Evolutionary conservation across 2,113 vertebrate genomes (phyloP).

Genomic region (Charadrius vociferus): DNA sequence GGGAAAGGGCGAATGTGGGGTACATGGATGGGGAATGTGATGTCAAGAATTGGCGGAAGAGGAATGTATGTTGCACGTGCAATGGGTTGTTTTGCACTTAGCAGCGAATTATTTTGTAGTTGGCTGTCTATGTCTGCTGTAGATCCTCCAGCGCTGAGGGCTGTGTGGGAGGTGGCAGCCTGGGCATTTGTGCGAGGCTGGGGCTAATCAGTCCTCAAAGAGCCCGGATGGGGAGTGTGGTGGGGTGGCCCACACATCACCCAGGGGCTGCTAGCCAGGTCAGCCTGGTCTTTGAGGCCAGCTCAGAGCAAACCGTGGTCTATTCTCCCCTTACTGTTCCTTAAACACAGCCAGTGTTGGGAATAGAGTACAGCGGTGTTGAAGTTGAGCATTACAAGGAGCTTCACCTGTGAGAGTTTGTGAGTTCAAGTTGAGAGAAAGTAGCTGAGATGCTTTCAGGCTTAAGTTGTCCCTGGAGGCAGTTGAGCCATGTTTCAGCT

Average conservation of each 20-base stretch:
- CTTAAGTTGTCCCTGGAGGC: not conserved
- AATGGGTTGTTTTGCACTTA: not conserved
- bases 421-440: not conserved
- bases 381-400: not conserved
- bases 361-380: not conserved
- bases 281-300: not conserved
- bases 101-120: not conserved
- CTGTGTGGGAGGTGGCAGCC: not conserved
- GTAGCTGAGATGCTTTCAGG: not conserved
- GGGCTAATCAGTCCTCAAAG: not conserved
- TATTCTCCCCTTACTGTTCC: not conserved
- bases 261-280: not conserved
- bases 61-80: not conserved
- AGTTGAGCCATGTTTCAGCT: not conserved
- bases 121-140: rapidly evolving
- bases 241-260: not conserved
- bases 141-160: not conserved
- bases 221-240: not conserved
- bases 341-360: not conserved
- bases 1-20: rapidly evolving
- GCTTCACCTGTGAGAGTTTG: not conserved
- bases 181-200: not conserved
- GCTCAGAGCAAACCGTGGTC: not conserved
- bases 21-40: rapidly evolving
- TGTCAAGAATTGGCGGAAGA: not conserved